Evolutionary conservation across 2,888 invertebrate species (phyloP).

Genomic region (Graphium colonna): DNA sequence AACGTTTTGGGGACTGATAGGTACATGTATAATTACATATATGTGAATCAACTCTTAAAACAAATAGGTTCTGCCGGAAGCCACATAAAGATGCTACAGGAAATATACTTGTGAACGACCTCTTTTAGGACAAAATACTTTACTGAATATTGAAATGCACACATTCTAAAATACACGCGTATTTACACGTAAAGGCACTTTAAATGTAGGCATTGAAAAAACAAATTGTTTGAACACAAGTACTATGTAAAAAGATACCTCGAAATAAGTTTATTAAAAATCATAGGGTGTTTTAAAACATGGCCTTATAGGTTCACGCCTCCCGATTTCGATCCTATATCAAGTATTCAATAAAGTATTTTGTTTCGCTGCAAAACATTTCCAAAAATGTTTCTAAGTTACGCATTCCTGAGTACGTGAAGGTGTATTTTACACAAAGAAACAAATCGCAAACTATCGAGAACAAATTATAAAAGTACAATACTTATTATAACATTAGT

Average conservation of each 20-base stretch:
- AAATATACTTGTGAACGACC: slow-evolving; percentile 26
- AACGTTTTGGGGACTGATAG: slow-evolving; percentile 53
- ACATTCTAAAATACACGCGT: slow-evolving; percentile 34
- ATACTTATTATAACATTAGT: slow-evolving; percentile 75
- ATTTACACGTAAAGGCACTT: slow-evolving; percentile 67
- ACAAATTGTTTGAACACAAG: not conserved
- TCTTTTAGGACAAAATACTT: slow-evolving; percentile 33
- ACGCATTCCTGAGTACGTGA: slow-evolving; percentile 7
- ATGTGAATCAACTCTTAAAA: slow-evolving; percentile 46
- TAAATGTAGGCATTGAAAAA: slow-evolving; percentile 44
- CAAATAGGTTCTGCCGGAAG: slow-evolving; percentile 52
- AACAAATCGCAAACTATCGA: slow-evolving; percentile 43
- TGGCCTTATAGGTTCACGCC: slow-evolving; percentile 1
- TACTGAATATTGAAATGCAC: slow-evolving; percentile 18
- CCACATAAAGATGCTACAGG: slow-evolving; percentile 48
- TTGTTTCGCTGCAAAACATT: slow-evolving; percentile 7
- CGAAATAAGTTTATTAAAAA: slow-evolving; percentile 16
- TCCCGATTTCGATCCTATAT: not conserved
- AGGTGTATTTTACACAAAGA: slow-evolving; percentile 25
- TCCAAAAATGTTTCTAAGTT: slow-evolving; percentile 27
- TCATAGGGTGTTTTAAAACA: not conserved
- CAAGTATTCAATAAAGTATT: slow-evolving; percentile 16
- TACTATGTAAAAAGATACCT: no score
- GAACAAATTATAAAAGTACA: slow-evolving; percentile 60
- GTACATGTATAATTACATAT: slow-evolving; percentile 29